These are phyloP conservation scores for Lipotes vexillifer DNA, from an alignment of 2,113 vertebrate species.

Conservation along the genomic window DNA sequence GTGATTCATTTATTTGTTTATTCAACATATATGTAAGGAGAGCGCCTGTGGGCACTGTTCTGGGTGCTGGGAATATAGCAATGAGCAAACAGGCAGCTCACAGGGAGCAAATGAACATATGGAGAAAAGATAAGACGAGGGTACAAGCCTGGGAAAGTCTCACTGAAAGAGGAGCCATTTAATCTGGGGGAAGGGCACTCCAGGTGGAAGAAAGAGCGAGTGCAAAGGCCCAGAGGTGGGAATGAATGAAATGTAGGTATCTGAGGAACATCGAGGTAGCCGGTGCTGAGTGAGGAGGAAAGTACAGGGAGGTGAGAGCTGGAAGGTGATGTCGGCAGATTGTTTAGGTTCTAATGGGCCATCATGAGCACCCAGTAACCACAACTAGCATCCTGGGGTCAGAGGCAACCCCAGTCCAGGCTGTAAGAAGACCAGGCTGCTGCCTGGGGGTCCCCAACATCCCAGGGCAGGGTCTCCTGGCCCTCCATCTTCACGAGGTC, in stretches of 20 bases:
- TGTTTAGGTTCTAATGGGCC: background rate
- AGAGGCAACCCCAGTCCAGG: background rate
- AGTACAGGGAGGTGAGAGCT: background rate
- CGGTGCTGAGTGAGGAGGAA: no score
- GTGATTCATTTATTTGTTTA: background rate
- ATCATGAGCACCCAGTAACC: background rate
- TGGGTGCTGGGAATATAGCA: background rate
- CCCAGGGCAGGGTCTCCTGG: background rate
- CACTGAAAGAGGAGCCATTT: background rate
- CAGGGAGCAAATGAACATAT: background rate
- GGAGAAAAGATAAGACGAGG: background rate
- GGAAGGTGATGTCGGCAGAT: background rate
- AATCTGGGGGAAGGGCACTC: background rate
- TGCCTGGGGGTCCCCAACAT: background rate
- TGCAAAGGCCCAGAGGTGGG: background rate
- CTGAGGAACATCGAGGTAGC: background rate
- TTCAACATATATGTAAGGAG: background rate
- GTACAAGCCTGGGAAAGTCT: background rate
- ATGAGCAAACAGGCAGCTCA: background rate
- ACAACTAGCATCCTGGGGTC: background rate
- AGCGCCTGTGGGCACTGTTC: background rate
- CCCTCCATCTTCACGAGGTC: background rate
- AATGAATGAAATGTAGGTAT: background rate
- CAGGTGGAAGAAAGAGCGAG: background rate
- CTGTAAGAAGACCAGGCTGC: background rate